A percentile compares a stretch with the other conserved stretches of the same genome.
Conservation (phyloP, 2,113 vertebrate genomes). For the Phylloscopus trochiloides region DNA sequence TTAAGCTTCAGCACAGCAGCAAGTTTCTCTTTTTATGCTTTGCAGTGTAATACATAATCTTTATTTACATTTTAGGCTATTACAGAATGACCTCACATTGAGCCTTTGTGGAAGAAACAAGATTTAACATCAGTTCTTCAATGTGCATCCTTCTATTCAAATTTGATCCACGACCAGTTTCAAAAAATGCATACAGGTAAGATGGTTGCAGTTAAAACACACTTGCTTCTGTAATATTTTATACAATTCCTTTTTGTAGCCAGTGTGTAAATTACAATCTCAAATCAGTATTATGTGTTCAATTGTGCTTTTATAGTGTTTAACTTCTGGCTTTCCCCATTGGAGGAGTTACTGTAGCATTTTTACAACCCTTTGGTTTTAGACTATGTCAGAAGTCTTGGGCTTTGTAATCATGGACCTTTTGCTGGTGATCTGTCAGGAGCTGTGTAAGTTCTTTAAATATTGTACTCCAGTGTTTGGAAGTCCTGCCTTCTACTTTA, state of each 20-base stretch:
- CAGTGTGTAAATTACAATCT: neutral
- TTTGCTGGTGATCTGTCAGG: neutral
- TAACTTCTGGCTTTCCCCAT: neutral
- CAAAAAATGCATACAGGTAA: constrained; percentile 98
- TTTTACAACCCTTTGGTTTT: neutral
- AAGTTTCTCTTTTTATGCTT: neutral
- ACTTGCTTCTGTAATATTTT: neutral
- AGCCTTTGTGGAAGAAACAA: constrained; percentile 29
- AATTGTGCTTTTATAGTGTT: neutral
- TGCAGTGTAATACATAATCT: neutral
- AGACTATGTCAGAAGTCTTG: neutral
- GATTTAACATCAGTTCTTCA: constrained; percentile 56
- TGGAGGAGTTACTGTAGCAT: neutral
- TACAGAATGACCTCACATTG: constrained; percentile 62
- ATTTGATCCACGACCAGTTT: constrained; percentile 91
- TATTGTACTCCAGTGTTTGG: neutral
- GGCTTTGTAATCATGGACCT: neutral
- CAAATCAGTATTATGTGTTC: neutral
- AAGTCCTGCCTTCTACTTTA: neutral
- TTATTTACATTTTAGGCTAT: constrained; percentile 68
- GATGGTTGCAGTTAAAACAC: neutral
- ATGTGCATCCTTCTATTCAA: constrained; percentile 99
- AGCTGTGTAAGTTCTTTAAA: neutral
- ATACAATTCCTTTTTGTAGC: neutral
- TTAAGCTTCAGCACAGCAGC: neutral